Conservation (phyloP, 2,888 invertebrate genomes). For the Lithophane ornitopus region DNA sequence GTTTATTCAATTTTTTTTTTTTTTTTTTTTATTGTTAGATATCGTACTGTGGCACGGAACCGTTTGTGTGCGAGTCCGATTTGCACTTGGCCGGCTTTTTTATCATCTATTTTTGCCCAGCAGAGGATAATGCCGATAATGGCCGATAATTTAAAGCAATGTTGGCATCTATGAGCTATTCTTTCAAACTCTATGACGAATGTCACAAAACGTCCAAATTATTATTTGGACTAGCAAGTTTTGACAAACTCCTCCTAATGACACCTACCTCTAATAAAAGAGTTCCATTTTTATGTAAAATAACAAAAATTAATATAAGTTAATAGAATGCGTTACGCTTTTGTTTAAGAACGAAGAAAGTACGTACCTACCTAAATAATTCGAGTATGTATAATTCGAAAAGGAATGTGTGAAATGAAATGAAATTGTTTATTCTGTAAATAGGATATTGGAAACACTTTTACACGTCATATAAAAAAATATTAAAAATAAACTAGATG, state of each 20-base stretch:
- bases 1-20: too few relatives aligned
- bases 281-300: constrained; percentile 43
- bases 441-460: too few relatives aligned
- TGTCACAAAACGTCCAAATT: constrained; percentile 5
- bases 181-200: not conserved
- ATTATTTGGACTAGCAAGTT: not conserved
- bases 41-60: too few relatives aligned
- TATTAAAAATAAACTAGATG: too few relatives aligned
- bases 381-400: not conserved
- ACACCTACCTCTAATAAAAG: constrained; percentile 34
- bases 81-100: not conserved
- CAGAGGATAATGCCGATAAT: not conserved
- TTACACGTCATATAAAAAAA: too few relatives aligned
- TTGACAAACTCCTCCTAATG: constrained; percentile 10
- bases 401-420: too few relatives aligned
- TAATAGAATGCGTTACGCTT: constrained; percentile 35
- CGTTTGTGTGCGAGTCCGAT: too few relatives aligned
- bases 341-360: constrained; percentile 27
- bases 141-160: not conserved
- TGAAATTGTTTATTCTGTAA: too few relatives aligned
- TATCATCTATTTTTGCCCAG: not conserved
- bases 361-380: constrained; percentile 13
- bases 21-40: too few relatives aligned
- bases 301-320: constrained; percentile 42
- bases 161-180: not conserved